Evolutionary conservation across 2,113 vertebrate genomes (phyloP).

Genomic region (Gorsachius goisagi): DNA sequence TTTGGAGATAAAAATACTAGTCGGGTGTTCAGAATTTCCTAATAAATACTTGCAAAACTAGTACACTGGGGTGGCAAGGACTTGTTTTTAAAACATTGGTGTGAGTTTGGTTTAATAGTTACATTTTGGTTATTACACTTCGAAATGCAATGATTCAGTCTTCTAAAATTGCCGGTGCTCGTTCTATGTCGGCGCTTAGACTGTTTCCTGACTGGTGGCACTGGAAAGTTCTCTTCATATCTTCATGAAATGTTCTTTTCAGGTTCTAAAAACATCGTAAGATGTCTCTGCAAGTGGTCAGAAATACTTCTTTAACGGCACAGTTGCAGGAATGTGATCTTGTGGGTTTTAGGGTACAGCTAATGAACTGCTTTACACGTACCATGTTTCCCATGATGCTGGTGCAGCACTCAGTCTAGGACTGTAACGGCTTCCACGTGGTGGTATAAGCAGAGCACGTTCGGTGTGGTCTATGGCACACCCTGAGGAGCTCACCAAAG

Average conservation of each 20-base stretch:
- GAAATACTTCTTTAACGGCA: not conserved
- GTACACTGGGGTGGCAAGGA: not conserved
- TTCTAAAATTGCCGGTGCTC: not conserved
- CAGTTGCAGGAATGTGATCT: not conserved
- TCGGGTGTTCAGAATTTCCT: not conserved
- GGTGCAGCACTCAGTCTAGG: not conserved
- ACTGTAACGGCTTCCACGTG: fast-evolving
- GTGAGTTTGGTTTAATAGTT: not conserved
- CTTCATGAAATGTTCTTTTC: not conserved
- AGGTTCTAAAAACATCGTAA: not conserved
- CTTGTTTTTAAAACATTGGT: not conserved
- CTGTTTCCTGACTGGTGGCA: not conserved
- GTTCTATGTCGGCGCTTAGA: not conserved
- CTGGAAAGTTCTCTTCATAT: not conserved
- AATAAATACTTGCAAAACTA: not conserved
- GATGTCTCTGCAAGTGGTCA: not conserved
- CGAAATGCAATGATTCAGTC: not conserved
- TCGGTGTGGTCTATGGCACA: not conserved
- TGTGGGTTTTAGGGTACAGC: not conserved
- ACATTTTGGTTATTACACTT: not conserved
- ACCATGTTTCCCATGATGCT: not conserved
- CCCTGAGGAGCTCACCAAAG: not conserved
- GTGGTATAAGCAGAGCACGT: not conserved
- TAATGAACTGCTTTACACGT: not conserved
- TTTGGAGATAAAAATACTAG: not conserved